A percentile compares a stretch with the other conserved stretches of the same genome.
phyloP scores from a whole-genome alignment of 2,113 vertebrate species.

The Cnemophilus loriae region DNA sequence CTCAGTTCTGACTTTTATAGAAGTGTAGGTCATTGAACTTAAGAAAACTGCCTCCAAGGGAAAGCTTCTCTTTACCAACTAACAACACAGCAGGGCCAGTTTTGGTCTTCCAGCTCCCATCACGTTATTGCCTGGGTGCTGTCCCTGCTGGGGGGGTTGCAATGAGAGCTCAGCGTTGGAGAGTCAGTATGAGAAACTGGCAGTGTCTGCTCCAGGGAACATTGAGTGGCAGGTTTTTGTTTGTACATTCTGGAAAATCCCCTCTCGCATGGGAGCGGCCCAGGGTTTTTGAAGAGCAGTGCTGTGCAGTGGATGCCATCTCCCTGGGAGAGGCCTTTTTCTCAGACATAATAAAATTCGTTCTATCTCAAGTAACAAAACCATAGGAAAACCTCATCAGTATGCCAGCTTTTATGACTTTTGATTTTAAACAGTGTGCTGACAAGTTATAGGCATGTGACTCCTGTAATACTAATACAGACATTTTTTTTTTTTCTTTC shows the following conservation, averaged over 20 bases:
- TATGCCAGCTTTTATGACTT: background rate
- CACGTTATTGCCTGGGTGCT: background rate
- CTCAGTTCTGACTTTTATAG: background rate
- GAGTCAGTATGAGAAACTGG: accelerated
- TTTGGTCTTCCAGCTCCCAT: background rate
- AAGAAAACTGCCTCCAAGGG: background rate
- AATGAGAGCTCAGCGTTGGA: background rate
- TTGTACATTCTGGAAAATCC: background rate
- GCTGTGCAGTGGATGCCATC: background rate
- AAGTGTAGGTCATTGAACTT: background rate
- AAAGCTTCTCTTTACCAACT: background rate
- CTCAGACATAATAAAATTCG: background rate
- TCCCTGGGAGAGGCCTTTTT: background rate
- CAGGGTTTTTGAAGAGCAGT: background rate
- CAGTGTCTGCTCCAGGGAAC: background rate
- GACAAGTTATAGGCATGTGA: background rate
- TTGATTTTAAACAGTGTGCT: background rate
- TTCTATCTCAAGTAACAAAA: background rate
- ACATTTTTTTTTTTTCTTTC: background rate
- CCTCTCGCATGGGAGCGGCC: background rate
- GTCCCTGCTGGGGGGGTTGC: background rate
- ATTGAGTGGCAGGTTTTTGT: background rate
- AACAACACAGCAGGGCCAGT: background rate
- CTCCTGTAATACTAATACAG: background rate
- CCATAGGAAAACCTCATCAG: background rate